Evolutionary conservation across 2,113 vertebrate species (phyloP).

Genomic region (Catharus minimus): DNA sequence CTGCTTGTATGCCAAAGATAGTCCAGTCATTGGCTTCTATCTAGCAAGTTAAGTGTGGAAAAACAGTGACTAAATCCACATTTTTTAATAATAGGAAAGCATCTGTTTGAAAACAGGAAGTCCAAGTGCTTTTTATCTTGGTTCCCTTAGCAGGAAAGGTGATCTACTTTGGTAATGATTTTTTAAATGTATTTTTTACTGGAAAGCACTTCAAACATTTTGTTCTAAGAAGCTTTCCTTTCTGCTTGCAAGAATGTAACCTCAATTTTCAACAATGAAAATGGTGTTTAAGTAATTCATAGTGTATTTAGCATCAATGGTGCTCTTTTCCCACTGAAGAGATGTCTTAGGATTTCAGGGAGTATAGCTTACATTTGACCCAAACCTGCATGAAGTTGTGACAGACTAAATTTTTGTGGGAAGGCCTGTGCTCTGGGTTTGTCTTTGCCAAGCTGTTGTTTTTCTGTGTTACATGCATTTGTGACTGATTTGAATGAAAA

Average conservation of each 20-base stretch:
- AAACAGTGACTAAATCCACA: neutral
- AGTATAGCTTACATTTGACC: neutral
- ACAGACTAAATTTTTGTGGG: neutral
- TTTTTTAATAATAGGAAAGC: neutral
- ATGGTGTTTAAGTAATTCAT: neutral
- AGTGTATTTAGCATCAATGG: neutral
- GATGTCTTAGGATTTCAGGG: neutral
- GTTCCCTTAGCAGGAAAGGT: neutral
- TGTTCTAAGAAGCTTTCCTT: neutral
- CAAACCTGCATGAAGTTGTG: neutral
- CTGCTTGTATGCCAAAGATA: neutral
- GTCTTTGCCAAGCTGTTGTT: neutral
- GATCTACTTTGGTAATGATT: neutral
- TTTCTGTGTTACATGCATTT: neutral
- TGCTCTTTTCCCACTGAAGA: neutral
- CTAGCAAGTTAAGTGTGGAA: neutral
- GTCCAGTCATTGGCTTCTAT: neutral
- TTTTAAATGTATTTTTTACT: neutral
- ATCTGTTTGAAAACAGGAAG: neutral
- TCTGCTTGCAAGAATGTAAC: neutral
- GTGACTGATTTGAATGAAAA: neutral
- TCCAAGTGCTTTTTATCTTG: neutral
- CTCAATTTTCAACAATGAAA: neutral
- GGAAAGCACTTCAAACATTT: neutral
- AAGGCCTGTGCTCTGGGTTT: neutral